Base-by-base conservation (phyloP, 1,140 invertebrate species). In the Atta cephalotes region DNA sequence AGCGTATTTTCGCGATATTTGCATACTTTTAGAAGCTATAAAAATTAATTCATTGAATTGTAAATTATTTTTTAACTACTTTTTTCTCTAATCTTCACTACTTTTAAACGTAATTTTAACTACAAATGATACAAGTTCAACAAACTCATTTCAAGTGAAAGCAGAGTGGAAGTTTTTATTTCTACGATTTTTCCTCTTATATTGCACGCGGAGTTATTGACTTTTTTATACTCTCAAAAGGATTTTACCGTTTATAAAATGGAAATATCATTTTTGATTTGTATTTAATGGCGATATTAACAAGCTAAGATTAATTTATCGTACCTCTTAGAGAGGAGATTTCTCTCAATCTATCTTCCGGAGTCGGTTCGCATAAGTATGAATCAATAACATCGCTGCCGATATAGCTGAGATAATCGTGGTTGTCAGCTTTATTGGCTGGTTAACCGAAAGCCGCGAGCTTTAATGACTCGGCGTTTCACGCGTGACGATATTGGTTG, bases 381-480 rank as follows among this genome's bases (percentile, higher is more conserved):
- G n/a, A 78, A 21, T 28, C 58, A 82, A 82, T 78, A 76, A 65
- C 65, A 62, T 25, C 45, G 60, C 18, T 56, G 35, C 9, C 45
- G 65, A 60, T 76, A 77, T 21, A 62, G 28, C 58, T 31, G 31
- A 70, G 78, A 90, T 90, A 90, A 90, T 88, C 78, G 65, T 45
- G 21, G 77, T 25, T 28, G 89, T 49, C 56, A 53, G 80, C 87
- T 89, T 91, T 91, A 91, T 85, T 82, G 86, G 56, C 71, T 72
- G 80, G 77, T 87, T 91, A 91, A 88, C 88, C 79, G 70, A 76
- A 74, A 89, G 62, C 85, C 87, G 60, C 84, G 85, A 86, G 82
- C 82, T 90, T 91, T 91, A 92, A 92, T 79, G 87, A 90, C 82
- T 82, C n/a, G 68, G 25, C 77, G 62, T 82, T 88, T 91, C 70